phyloP scores from a whole-genome alignment of 2,113 vertebrate genomes.

The Pitta sordida region DNA sequence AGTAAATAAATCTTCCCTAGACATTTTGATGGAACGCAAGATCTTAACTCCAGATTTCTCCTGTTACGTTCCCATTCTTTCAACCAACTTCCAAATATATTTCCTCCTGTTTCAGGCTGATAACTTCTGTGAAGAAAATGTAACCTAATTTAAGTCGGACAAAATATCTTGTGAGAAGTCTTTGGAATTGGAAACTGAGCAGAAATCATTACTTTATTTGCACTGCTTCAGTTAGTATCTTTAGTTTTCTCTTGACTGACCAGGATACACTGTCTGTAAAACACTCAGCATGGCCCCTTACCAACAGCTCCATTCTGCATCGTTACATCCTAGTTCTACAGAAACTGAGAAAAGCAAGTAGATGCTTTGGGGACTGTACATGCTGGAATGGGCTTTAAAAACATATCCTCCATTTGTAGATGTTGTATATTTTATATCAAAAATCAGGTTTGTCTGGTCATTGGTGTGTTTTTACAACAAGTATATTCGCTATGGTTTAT shows the following conservation, averaged over 20 bases:
- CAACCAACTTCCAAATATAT: background rate
- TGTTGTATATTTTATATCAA: background rate
- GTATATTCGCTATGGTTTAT: background rate
- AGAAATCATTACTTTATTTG: background rate
- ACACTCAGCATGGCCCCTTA: background rate
- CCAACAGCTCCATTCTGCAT: background rate
- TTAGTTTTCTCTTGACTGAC: background rate
- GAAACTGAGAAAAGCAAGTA: background rate
- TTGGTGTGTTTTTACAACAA: background rate
- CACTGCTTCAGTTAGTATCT: background rate
- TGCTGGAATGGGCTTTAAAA: background rate
- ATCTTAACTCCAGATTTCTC: background rate
- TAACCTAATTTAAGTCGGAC: background rate
- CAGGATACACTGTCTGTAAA: background rate
- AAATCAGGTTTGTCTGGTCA: background rate
- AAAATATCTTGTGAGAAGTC: background rate
- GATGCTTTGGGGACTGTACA: background rate
- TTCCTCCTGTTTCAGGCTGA: background rate
- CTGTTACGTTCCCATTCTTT: background rate
- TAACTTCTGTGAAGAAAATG: background rate
- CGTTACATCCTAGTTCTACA: background rate
- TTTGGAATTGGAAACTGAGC: background rate
- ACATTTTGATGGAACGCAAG: background rate
- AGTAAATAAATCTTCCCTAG: background rate
- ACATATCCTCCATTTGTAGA: background rate